Base-by-base conservation (phyloP, 2,888 invertebrate genomes). In the Agrilus mali region DNA sequence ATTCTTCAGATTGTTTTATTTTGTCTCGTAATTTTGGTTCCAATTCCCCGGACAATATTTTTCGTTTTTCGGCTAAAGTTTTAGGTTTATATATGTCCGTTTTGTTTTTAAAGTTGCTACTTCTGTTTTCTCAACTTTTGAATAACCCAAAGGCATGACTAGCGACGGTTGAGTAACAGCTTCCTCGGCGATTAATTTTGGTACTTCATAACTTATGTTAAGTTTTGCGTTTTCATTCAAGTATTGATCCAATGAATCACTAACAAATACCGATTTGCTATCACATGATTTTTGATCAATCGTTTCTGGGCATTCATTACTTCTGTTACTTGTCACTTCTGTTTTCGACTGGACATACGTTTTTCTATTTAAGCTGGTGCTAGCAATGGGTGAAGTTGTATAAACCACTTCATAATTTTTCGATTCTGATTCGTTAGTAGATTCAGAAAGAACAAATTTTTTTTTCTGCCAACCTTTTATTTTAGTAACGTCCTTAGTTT, bases 11-110 rank as follows among this genome's bases (percentile, higher is more conserved):
- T 32, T 38, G 27, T 27, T 27, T 27, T 10, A 33, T 37, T 7
- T 33, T 33, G 37, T 44, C 47, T 31, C 44, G 20, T 27, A 45
- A 34, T 35, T 41, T 42, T 4, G 13, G 16, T 5, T 41, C 41
- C 10, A 13, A 10, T 4, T 34, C 13, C 37, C 40, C 32, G 15
- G 15, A 20, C 17, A 73, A 50, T 45, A 72, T 61, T 40, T 58
- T 58, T 7, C 74, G 60, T 43, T 73, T 69, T 52, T 75, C 73
- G 0, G 73, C 74, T 2, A 75, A 64, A 0, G 75, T 75, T 47
- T 73, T 67, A 3, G 73, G 61, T 44, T 70, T 68, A 16, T 61
- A 59, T 10, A 61, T 47, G 13, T 53, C 33, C 37, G 47, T 44
- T 48, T 47, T 33, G 12, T 8, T 32, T 45, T 46, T 38, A 22